phyloP scores from a whole-genome alignment of 2,797 vertebrate species.

The Moxostoma hubbsi region DNA sequence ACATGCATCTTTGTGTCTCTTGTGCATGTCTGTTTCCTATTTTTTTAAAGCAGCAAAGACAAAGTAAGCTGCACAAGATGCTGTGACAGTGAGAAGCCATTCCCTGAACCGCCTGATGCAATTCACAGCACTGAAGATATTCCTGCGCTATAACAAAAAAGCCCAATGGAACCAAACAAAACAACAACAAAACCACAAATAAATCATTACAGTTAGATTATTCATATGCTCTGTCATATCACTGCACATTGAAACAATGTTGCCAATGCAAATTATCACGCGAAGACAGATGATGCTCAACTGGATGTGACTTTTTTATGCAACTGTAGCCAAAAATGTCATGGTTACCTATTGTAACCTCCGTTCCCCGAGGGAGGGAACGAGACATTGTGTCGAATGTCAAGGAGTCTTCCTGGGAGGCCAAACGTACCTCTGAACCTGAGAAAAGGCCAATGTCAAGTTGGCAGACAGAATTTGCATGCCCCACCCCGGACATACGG shows the following conservation, averaged over 20 bases:
- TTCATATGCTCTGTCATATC: conserved; percentile 1
- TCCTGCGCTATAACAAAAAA: neutral
- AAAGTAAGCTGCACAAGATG: conserved; percentile 79
- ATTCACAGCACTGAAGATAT: conserved; percentile 41
- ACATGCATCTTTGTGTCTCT: conserved; percentile 85
- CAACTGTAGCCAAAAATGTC: neutral
- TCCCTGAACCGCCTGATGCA: conserved; percentile 61
- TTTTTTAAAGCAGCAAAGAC: conserved; percentile 78
- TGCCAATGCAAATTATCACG: neutral
- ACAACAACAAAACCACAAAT: conserved; percentile 8
- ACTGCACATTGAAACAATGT: conserved; percentile 6
- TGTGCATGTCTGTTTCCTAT: conserved; percentile 70
- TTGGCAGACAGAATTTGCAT: too few relatives aligned
- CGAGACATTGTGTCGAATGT: too few relatives aligned
- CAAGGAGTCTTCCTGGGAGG: too few relatives aligned
- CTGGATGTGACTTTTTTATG: neutral
- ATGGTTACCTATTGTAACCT: neutral
- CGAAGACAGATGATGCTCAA: neutral
- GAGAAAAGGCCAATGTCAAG: too few relatives aligned
- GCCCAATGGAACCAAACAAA: conserved; percentile 6
- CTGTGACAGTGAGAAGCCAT: conserved; percentile 76
- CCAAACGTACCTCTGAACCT: too few relatives aligned
- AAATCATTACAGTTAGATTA: conserved; percentile 16
- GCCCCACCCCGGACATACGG: too few relatives aligned
- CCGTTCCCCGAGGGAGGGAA: too few relatives aligned